phyloP scores from a whole-genome alignment of 2,888 invertebrate species.

The Pecten maximus region DNA sequence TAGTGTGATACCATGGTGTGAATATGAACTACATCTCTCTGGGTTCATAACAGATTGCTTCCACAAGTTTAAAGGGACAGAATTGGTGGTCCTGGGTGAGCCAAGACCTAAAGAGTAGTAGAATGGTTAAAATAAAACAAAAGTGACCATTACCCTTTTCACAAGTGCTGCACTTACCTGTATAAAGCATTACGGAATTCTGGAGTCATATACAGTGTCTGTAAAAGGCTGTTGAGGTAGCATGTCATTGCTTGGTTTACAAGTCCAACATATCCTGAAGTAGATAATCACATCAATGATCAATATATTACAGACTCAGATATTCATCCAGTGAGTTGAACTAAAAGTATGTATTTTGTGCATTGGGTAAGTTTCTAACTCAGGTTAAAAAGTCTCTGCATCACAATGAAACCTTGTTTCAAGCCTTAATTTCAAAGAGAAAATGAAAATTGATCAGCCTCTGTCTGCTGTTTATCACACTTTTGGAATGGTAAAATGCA shows the following conservation, averaged over 20 bases:
- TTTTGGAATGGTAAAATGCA: too few species aligned
- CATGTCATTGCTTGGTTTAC: conserved; percentile 97
- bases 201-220: conserved; percentile 95
- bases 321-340: too few species aligned
- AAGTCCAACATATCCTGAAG: conserved; percentile 88
- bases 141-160: background rate
- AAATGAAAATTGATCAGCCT: background rate
- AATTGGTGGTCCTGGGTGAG: background rate
- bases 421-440: too few species aligned
- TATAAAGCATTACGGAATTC: conserved; percentile 95
- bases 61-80: too few species aligned
- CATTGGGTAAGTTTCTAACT: too few species aligned
- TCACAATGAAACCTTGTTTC: background rate
- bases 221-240: conserved; percentile 93
- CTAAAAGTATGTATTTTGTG: too few species aligned
- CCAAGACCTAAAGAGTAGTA: background rate
- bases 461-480: too few species aligned
- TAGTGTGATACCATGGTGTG: too few species aligned
- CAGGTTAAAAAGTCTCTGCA: background rate
- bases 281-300: background rate
- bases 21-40: too few species aligned
- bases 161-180: conserved; percentile 74
- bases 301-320: too few species aligned
- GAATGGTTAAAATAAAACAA: background rate
- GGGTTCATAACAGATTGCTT: too few species aligned